phyloP scores from a whole-genome alignment of 2,888 invertebrate species.

The Platycheirus albimanus region DNA sequence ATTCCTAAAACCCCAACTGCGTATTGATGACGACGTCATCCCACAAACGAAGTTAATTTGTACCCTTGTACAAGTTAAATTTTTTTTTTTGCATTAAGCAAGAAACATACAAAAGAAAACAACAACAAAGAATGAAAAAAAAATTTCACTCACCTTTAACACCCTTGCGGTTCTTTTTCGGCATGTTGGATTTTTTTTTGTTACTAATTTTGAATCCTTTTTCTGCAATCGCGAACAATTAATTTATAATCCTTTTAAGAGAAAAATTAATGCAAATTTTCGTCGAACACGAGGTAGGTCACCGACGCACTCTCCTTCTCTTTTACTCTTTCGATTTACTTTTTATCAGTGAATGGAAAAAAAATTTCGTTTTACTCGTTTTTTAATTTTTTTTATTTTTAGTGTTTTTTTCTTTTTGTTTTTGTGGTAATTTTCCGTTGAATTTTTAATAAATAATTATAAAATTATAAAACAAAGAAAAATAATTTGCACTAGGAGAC shows the following conservation, averaged over 20 bases:
- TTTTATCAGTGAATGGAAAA: slow-evolving; percentile 55
- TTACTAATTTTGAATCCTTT: slow-evolving; percentile 68
- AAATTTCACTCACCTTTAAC: slow-evolving; percentile 80
- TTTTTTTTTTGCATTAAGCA: background rate
- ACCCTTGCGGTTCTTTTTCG: slow-evolving; percentile 81
- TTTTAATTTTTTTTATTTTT: slow-evolving; percentile 14
- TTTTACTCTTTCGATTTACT: slow-evolving; percentile 30
- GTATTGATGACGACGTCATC: background rate
- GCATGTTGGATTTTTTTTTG: slow-evolving; percentile 78
- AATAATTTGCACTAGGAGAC: slow-evolving; percentile 64
- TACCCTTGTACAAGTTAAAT: background rate
- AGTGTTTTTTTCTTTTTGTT: slow-evolving; percentile 48
- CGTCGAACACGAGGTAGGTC: slow-evolving; percentile 77
- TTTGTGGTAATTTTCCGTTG: slow-evolving; percentile 28
- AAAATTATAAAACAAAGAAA: slow-evolving; percentile 57
- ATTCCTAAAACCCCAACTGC: too few relatives aligned
- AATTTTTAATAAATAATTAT: slow-evolving; percentile 13
- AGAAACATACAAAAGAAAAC: slow-evolving; percentile 45
- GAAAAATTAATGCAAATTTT: slow-evolving; percentile 54
- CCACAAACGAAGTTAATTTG: too few relatives aligned
- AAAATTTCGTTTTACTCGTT: slow-evolving; percentile 62
- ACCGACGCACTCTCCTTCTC: slow-evolving; percentile 73
- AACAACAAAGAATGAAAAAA: slow-evolving; percentile 33
- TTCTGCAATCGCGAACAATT: slow-evolving; percentile 55
- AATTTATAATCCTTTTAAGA: slow-evolving; percentile 29